Evolutionary conservation across 2,888 invertebrate genomes (phyloP).

Genomic region (Lamellibrachia satsuma): DNA sequence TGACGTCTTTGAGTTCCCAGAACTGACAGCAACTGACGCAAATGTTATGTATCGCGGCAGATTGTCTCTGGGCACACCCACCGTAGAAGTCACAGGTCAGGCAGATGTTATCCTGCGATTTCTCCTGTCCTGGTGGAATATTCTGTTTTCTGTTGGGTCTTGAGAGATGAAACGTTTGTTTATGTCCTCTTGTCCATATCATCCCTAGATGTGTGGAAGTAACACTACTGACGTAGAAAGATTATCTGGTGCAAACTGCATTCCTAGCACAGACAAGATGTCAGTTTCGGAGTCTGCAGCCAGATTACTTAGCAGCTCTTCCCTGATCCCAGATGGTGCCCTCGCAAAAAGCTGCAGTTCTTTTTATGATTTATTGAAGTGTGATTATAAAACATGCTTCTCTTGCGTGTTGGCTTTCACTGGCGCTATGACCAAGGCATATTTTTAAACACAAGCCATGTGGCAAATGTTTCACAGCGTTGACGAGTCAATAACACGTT

Average conservation of each 20-base stretch:
- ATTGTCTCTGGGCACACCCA: neutral
- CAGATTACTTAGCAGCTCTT: neutral
- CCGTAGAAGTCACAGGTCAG: neutral
- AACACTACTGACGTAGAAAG: neutral
- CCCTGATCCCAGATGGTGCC: neutral
- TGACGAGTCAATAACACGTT: neutral
- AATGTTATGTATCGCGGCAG: neutral
- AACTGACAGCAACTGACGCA: neutral
- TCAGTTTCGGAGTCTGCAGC: neutral
- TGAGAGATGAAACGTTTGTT: neutral
- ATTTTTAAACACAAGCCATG: neutral
- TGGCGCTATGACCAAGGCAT: neutral
- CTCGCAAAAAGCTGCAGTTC: neutral
- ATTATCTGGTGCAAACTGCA: neutral
- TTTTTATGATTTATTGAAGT: neutral
- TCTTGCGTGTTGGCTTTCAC: neutral
- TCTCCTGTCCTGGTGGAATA: neutral
- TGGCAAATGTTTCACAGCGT: neutral
- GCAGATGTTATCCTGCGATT: neutral
- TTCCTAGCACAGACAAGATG: neutral
- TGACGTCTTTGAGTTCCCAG: constrained; percentile 6
- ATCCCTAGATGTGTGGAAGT: neutral
- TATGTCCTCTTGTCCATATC: neutral
- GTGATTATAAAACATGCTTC: neutral
- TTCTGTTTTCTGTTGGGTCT: neutral